phyloP scores from a whole-genome alignment of 2,888 invertebrate species.

The Biston betularia region DNA sequence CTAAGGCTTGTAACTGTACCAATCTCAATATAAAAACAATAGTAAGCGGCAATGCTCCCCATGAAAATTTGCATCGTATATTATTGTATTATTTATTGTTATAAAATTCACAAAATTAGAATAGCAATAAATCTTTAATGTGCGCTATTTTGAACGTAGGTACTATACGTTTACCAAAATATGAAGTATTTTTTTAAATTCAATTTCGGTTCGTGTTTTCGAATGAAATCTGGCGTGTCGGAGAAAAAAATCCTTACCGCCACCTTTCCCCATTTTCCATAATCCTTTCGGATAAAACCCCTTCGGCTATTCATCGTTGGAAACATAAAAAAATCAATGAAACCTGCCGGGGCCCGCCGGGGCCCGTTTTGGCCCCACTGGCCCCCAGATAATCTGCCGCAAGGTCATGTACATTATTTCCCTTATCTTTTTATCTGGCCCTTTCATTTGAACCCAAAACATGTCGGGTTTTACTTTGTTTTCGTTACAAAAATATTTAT shows the following conservation, averaged over 20 bases:
- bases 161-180: no score
- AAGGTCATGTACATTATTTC: constrained; percentile 38
- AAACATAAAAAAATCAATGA: constrained; percentile 42
- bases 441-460: constrained; percentile 35
- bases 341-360: constrained; percentile 32
- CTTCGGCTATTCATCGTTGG: constrained; percentile 43
- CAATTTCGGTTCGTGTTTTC: no score
- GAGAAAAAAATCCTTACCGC: constrained; percentile 31
- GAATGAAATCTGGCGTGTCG: constrained; percentile 1
- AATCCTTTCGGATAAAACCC: constrained; percentile 43
- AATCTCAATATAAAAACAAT: no score
- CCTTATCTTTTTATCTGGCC: constrained; percentile 37
- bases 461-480: constrained; percentile 32
- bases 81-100: no score
- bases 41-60: no score
- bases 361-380: constrained; percentile 18
- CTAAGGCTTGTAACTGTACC: no score
- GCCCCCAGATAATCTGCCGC: constrained; percentile 36
- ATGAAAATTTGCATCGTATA: no score
- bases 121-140: no score
- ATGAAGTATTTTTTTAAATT: no score
- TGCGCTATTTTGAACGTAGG: no score
- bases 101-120: no score
- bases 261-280: constrained; percentile 32
- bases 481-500: constrained; percentile 19